Base-by-base conservation (phyloP, 1,140 invertebrate species). In the Artemia franciscana region DNA sequence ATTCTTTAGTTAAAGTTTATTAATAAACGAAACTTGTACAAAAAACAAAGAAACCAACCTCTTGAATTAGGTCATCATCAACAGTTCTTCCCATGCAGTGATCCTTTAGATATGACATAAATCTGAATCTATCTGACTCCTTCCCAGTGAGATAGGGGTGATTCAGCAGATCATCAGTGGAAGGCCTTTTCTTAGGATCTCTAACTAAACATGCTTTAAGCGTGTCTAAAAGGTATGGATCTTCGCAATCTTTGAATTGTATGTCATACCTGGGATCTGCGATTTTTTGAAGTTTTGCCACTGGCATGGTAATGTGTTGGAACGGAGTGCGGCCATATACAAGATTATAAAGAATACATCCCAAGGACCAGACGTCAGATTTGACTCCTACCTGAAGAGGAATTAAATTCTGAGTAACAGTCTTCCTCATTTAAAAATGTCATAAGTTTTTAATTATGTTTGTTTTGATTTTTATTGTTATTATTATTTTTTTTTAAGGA, bases 301-400 rank as follows among this genome's bases (percentile, higher is more conserved):
- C 78, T 5, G 83, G 75, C 68, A 85, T 80, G 12, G 78, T 78
- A 57, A 94, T 82, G 70, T 92, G 82, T 28, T 88, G 82, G 73
- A 96, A 98, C 3, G 94, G 94, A 0, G 91, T 91, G 60, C 78
- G 77, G 2, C 89, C 85, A 73, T 94, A 97, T 9, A 93, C 80
- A 71, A 97, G 77, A 71, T 87, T 83, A 72, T 96, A 98, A 24
- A 98, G 76, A 65, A 98, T 98, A 72, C 93, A 96, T 15, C 94
- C 94, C 26, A 98, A 75, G 0, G 91, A 94, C 94, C 94, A 98
- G 15, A 98, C 88, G 74, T 98, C 94, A 12, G 90, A 90, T 69
- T 91, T 92, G 62, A 82, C 86, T 63, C 84, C 86, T 62, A 96
- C 85, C 87, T 94, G 71, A 62, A 77, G 72, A 67, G 61, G 66